Base-by-base conservation (phyloP, 2,888 invertebrate genomes). In the Andrena bicolor region DNA sequence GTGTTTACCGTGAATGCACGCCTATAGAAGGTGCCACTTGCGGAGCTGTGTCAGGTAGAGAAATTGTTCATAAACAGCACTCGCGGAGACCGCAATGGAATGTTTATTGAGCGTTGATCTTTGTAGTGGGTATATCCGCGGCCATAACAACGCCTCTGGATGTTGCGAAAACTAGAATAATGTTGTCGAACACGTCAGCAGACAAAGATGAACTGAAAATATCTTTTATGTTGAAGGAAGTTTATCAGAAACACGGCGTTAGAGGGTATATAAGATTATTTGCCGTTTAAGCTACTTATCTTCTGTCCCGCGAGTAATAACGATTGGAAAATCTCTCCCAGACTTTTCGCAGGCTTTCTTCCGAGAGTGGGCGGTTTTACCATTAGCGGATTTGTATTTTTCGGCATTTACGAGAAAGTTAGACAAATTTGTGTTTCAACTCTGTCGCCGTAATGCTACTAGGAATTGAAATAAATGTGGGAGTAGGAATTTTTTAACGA, bases 111-210 rank as follows among this genome's bases (percentile, higher is more conserved):
- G 26, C 41, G 16, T 64, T 32, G 20, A 68, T 56, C 73, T 92
- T 91, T 86, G 26, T 90, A 95, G 97, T 97, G 79, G 97, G 97
- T 0, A 94, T 97, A 85, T 97, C 99, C 0, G 98, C 99, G 2
- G 97, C 96, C 0, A 89, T 97, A 0, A 99, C 99, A 0, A 99
- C 99, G 0, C 99, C 99, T 0, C 94, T 99, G 32, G 99, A 99
- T 95, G 98, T 99, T 23, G 98, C 98, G 0, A 99, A 99, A 95
- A 99, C 99, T 0, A 95, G 99, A 90, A 99, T 99, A 84, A 99
- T 99, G 98, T 94, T 99, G 30, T 97, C 98, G 0, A 96, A 97
- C 69, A 95, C 95, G 30, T 86, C 94, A 0, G 93, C 93, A 0
- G 93, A 94, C 20, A 90, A 90, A 75, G 88, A 90, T 6, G 93